Evolutionary conservation across 2,888 invertebrate genomes (phyloP).

Genomic region (Pollenia labialis): DNA sequence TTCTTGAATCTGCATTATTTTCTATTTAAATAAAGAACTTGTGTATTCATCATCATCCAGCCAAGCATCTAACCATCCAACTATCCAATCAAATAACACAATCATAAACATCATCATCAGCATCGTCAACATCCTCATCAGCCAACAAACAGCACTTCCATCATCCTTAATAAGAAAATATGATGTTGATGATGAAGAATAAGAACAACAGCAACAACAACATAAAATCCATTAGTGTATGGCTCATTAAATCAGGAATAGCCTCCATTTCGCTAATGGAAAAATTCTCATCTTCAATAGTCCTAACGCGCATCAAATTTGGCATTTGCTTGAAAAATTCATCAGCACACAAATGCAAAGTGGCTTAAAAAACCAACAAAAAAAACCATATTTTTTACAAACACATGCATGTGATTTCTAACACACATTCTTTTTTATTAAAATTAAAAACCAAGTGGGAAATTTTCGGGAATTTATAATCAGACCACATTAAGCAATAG

Average conservation of each 20-base stretch:
- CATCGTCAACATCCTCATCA: conserved; percentile 38
- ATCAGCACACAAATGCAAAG: conserved; percentile 62
- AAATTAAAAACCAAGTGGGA: neutral
- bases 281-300: conserved; percentile 76
- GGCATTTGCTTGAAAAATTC: conserved; percentile 61
- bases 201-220: conserved; percentile 44
- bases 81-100: conserved; percentile 51
- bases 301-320: conserved; percentile 72
- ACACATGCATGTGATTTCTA: conserved; percentile 23
- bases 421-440: conserved; percentile 5
- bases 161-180: conserved; percentile 47
- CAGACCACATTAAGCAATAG: no score
- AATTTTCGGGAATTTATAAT: neutral
- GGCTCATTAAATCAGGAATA: conserved; percentile 83
- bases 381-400: conserved; percentile 11
- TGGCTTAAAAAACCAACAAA: conserved; percentile 63
- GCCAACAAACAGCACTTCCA: conserved; percentile 41
- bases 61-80: conserved; percentile 29
- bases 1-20: conserved; percentile 65
- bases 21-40: conserved; percentile 64
- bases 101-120: conserved; percentile 1
- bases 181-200: conserved; percentile 27
- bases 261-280: conserved; percentile 83
- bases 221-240: conserved; percentile 81
- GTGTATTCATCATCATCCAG: conserved; percentile 47